phyloP scores from a whole-genome alignment of 2,797 vertebrate genomes.

The Diglossa cyanea region DNA sequence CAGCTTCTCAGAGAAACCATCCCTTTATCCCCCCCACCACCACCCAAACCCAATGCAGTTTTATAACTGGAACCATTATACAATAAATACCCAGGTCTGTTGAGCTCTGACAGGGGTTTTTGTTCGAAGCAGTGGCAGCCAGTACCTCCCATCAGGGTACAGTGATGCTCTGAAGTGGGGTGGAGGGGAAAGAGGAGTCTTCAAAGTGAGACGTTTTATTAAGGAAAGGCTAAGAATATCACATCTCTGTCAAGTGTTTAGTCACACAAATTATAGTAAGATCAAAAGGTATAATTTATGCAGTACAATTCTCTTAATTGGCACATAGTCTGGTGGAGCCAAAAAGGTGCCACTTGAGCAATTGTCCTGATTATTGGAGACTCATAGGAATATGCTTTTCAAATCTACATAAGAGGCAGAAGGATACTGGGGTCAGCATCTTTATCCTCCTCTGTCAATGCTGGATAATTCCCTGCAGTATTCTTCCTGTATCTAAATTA shows the following conservation, averaged over 20 bases:
- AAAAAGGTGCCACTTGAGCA: conserved; percentile 57
- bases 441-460: conserved; percentile 46
- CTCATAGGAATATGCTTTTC: conserved; percentile 41
- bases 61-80: background rate
- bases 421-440: conserved; percentile 42
- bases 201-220: conserved; percentile 51
- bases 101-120: background rate
- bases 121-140: background rate
- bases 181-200: conserved; percentile 10
- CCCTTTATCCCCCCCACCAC: background rate
- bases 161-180: background rate
- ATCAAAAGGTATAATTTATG: conserved; percentile 66
- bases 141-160: background rate
- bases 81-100: background rate
- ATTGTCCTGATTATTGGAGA: conserved; percentile 54
- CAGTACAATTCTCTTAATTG: conserved; percentile 60
- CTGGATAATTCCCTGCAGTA: conserved; percentile 2
- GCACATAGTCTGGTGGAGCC: conserved; percentile 17
- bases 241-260: conserved; percentile 57
- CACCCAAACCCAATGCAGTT: background rate
- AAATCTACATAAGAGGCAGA: conserved; percentile 20
- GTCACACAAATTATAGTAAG: conserved; percentile 58
- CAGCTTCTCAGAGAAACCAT: background rate
- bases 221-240: conserved; percentile 58
- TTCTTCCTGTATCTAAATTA: conserved; percentile 38